A percentile compares a stretch with the other conserved stretches of the same genome.
phyloP scores from a whole-genome alignment of 2,888 invertebrate species.

The Acleris emargana region DNA sequence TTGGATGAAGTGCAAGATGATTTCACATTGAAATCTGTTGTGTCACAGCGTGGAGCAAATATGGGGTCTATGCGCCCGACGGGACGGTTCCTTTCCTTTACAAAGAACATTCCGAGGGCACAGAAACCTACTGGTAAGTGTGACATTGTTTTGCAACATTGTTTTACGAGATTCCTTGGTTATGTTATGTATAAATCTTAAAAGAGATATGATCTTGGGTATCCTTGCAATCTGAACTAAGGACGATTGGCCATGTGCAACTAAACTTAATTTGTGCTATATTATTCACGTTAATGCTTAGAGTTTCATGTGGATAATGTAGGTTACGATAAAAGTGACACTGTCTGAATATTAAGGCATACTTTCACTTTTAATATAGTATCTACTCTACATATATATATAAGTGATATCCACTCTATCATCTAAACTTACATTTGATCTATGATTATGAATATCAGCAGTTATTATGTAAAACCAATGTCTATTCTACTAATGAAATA shows the following conservation, averaged over 20 bases:
- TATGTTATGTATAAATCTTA: constrained; percentile 60
- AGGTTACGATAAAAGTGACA: too few relatives aligned
- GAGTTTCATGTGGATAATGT: constrained; percentile 5
- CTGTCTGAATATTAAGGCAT: too few relatives aligned
- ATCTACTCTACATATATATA: too few relatives aligned
- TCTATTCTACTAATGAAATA: too few relatives aligned
- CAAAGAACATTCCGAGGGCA: constrained; percentile 84
- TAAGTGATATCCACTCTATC: too few relatives aligned
- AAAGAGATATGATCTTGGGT: constrained; percentile 45
- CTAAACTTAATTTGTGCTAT: not conserved
- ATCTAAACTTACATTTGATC: too few relatives aligned
- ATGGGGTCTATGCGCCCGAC: constrained; percentile 86
- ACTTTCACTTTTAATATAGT: too few relatives aligned
- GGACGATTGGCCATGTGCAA: not conserved
- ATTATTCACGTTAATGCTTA: not conserved
- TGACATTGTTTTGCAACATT: constrained; percentile 29
- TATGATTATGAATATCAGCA: too few relatives aligned
- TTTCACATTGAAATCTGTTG: constrained; percentile 53
- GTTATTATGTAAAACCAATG: too few relatives aligned
- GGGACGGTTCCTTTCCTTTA: constrained; percentile 84
- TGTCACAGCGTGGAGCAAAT: constrained; percentile 48
- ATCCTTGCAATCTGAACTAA: constrained; percentile 48
- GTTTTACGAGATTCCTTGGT: constrained; percentile 49
- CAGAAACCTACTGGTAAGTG: constrained; percentile 81
- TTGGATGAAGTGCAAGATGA: constrained; percentile 53